Base-by-base conservation (phyloP, 2,888 invertebrate genomes). In the Hecatera dysodea region DNA sequence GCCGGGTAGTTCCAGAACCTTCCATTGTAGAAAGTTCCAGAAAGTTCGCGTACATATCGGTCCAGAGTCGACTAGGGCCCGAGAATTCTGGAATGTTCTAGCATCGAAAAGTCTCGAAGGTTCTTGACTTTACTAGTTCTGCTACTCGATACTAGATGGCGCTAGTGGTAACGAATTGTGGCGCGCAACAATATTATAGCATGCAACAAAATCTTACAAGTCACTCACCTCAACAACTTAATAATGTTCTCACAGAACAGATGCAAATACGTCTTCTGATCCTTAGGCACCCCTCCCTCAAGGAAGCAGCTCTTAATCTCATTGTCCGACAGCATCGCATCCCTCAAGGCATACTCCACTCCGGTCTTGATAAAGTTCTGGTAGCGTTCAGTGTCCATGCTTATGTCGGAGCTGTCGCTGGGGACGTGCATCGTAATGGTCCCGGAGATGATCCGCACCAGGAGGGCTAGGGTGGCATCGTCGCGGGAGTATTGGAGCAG, bases 381-480 rank as follows among this genome's bases (percentile, higher is more conserved):
- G 69, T 93, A 95, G 74, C 93, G 86, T 8, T 96, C 96, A 0
- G 93, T 92, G 65, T 96, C 94, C 83, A 91, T 88, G 46, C 83
- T 89, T 1, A 94, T 79, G 60, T 96, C 95, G 0, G 89, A 86
- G 0, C 90, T 84, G 19, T 96, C 96, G 15, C 83, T 89, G 0
- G 96, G 95, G 0, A 91, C 90, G 76, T 96, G 95, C 94, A 96
- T 94, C 0, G 90, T 88, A n/a, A 94, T 91, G 5, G 97, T 97
- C n/a, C 97, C 97, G 0, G 96, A 96, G 63, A 97, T 94, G 24
- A 97, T 96, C 17, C 97, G 95, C 1, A 97, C 96, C 22, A 97
- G 86, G 0, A 97, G 93, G 0, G 97, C 97, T 42, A 97, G 89
- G 11, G 97, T 97, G 11, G 96, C 95, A 61, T 96, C 95, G 27